phyloP scores from a whole-genome alignment of 2,113 vertebrate species.

The Mohoua ochrocephala region DNA sequence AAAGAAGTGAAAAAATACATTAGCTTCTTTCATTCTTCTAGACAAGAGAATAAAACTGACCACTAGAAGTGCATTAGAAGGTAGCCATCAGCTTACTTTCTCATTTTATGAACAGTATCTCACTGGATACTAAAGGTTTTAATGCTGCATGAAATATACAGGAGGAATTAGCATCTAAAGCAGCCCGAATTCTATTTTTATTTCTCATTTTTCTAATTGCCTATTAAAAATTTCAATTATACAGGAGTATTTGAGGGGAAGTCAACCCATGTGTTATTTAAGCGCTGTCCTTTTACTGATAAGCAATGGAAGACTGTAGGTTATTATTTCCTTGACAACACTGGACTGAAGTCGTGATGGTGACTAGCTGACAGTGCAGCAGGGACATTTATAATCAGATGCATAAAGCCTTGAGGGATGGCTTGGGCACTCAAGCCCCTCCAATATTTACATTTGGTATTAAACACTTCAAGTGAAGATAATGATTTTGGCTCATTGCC shows the following conservation, averaged over 20 bases:
- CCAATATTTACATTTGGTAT: slow-evolving; percentile 38
- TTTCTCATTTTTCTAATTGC: neutral
- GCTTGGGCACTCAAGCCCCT: slow-evolving; percentile 33
- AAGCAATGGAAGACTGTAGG: neutral
- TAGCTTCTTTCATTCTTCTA: neutral
- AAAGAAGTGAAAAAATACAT: neutral
- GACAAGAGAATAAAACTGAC: neutral
- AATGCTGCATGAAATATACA: neutral
- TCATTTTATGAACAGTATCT: neutral
- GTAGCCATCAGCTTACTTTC: neutral
- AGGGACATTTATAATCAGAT: slow-evolving; percentile 25
- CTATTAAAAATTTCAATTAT: neutral
- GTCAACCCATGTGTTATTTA: neutral
- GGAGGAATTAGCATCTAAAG: neutral
- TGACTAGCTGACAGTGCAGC: neutral
- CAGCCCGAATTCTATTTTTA: neutral
- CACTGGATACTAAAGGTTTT: neutral
- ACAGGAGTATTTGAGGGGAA: neutral
- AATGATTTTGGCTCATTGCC: slow-evolving; percentile 54
- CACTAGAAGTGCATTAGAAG: neutral
- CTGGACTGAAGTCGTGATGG: neutral
- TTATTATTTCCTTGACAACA: slow-evolving; percentile 14
- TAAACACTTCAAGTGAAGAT: slow-evolving; percentile 41
- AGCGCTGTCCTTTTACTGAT: neutral
- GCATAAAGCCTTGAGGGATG: slow-evolving; percentile 1